These are phyloP conservation scores for Lophochroa leadbeateri DNA, from an alignment of 2,113 vertebrate species.

Conservation along the genomic window DNA sequence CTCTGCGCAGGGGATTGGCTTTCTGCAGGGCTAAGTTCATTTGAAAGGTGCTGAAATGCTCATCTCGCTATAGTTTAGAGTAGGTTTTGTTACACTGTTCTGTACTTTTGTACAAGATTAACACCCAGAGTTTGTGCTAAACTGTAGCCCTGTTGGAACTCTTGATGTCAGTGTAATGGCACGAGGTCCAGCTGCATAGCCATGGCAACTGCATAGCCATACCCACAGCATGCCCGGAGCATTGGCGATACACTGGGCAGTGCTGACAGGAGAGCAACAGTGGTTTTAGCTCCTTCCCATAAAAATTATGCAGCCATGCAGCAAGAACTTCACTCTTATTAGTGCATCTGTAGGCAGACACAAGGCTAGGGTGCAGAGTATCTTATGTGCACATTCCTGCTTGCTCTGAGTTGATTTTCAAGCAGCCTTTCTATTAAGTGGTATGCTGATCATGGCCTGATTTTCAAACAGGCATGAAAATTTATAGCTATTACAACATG, in stretches of 20 bases:
- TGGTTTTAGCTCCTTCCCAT: neutral
- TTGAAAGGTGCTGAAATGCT: conserved; percentile 22
- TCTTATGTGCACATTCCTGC: neutral
- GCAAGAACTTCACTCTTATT: neutral
- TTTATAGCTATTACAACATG: neutral
- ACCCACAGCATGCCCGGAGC: neutral
- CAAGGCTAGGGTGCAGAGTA: neutral
- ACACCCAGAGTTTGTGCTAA: neutral
- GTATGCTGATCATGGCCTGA: neutral
- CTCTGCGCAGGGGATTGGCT: neutral
- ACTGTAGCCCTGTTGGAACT: neutral
- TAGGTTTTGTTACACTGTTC: neutral
- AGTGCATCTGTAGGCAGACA: neutral
- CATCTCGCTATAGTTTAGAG: neutral
- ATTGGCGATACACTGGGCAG: neutral
- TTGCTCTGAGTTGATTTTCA: neutral
- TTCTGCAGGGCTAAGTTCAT: neutral
- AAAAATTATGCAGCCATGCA: neutral
- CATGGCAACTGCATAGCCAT: neutral
- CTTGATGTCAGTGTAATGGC: neutral
- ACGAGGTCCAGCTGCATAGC: neutral
- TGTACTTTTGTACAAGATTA: neutral
- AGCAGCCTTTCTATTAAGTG: neutral
- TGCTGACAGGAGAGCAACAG: neutral
- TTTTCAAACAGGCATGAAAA: neutral